phyloP scores from a whole-genome alignment of 2,888 invertebrate species.

The Eurytoma adleriae region DNA sequence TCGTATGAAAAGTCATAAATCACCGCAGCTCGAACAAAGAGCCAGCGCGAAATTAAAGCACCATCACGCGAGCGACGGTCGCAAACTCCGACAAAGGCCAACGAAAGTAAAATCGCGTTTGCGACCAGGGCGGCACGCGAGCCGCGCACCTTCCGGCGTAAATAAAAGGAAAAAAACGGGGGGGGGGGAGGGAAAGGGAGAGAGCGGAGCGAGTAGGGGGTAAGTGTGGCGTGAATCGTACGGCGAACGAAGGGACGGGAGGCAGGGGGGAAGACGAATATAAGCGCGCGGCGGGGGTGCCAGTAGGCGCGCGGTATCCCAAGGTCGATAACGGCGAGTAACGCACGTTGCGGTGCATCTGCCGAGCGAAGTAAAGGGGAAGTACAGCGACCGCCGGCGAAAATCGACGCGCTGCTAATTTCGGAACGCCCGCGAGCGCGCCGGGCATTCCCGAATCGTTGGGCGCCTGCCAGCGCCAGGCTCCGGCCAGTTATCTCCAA shows the following conservation, averaged over 20 bases:
- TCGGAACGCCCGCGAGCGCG: conserved; percentile 17
- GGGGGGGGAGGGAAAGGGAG: no score
- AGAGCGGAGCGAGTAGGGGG: no score
- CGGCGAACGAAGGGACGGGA: neutral
- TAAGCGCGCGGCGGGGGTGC: neutral
- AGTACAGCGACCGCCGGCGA: neutral
- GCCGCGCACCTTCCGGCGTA: no score
- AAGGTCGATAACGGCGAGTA: conserved; percentile 39
- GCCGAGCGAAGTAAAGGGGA: neutral
- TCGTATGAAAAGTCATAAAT: no score
- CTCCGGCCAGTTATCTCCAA: no score
- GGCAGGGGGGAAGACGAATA: neutral
- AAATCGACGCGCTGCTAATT: conserved; percentile 36
- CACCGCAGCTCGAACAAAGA: no score
- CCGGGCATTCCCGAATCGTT: conserved; percentile 23
- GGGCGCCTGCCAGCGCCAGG: conserved; percentile 18
- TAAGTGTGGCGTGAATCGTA: neutral
- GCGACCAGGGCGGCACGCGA: no score
- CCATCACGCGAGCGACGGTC: no score
- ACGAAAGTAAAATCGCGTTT: no score
- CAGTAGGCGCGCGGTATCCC: neutral
- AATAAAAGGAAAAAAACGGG: no score
- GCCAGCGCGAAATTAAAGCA: no score
- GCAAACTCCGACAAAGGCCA: no score
- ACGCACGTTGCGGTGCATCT: neutral